These are phyloP conservation scores for Crotophaga sulcirostris DNA, from an alignment of 2,113 vertebrate genomes.

Conservation along the genomic window DNA sequence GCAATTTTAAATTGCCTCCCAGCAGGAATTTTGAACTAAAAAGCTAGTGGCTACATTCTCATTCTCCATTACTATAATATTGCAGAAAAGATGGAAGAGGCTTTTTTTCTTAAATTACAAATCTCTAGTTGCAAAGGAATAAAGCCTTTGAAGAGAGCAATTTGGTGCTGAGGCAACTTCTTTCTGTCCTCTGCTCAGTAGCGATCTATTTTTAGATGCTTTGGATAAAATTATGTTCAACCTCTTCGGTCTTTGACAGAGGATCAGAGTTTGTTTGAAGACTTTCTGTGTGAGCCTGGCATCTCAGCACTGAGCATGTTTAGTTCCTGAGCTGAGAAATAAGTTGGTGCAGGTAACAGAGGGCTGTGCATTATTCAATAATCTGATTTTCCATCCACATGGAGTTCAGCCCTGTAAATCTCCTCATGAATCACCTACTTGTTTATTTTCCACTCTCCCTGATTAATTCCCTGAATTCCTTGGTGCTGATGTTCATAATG, in stretches of 20 bases:
- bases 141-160: background rate
- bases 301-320: fast-evolving
- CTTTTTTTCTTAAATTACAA: background rate
- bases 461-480: slow-evolving; percentile 33
- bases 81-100: background rate
- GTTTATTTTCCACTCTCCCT: slow-evolving; percentile 21
- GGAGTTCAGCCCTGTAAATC: background rate
- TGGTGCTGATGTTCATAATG: background rate
- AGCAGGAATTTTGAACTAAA: background rate
- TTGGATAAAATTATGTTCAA: background rate
- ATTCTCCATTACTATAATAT: background rate
- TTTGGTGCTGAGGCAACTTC: background rate
- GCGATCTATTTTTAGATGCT: background rate
- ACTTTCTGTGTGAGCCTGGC: background rate
- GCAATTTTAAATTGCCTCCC: background rate
- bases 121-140: background rate
- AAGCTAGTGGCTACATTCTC: background rate
- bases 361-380: background rate
- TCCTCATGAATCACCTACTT: slow-evolving; percentile 37
- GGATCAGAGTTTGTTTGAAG: background rate
- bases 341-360: background rate
- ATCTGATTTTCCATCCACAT: background rate
- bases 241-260: background rate
- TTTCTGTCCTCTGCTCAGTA: background rate
- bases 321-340: background rate